Base-by-base conservation (phyloP, 2,797 vertebrate species). In the Morelia viridis region DNA sequence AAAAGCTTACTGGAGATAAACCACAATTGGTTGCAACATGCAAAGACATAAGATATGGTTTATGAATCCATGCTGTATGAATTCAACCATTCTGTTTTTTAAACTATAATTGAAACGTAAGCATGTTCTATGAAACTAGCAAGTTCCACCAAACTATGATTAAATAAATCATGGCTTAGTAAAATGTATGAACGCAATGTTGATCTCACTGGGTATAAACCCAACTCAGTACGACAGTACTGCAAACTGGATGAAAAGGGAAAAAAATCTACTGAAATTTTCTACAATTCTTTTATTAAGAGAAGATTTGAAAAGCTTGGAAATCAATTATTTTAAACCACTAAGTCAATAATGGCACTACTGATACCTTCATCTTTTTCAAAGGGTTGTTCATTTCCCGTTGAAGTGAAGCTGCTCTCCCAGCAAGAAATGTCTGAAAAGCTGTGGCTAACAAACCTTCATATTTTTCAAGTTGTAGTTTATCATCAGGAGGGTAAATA, bases 401-500 rank as follows among this genome's bases (percentile, higher is more conserved):
- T 98, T 99, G 99, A 98, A 99, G 98, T 94, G 98, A 99, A 96
- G 99, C 98, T 93, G 99, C 99, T 98, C 99, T 98, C 97, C 99
- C 99, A 93, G 99, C 98, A 91, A 99, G 99, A 97, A 99, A 99
- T 0, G 98, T 99, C 98, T 99, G 99, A 98, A 99, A 99, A 97
- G 99, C 99, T 92, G 98, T 97, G 86, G 98, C 98, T 97, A 99
- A 98, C 96, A 99, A 98, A 97, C 97, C 98, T 97, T 99, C 99
- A 97, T 99, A 99, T 98, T 99, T 99, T 96, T 99, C 99, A 98
- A 99, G 97, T 96, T 99, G 98, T 96, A 98, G 97, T 98, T 99
- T 99, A 98, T 99, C 99, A 97, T 99, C 99, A 96, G 99, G 99
- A 98, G 99, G 99, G 97, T 99, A 99, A 98, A 99, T 99, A 96